Conservation (phyloP, 2,797 vertebrate species). For the Pogoniulus pusillus region DNA sequence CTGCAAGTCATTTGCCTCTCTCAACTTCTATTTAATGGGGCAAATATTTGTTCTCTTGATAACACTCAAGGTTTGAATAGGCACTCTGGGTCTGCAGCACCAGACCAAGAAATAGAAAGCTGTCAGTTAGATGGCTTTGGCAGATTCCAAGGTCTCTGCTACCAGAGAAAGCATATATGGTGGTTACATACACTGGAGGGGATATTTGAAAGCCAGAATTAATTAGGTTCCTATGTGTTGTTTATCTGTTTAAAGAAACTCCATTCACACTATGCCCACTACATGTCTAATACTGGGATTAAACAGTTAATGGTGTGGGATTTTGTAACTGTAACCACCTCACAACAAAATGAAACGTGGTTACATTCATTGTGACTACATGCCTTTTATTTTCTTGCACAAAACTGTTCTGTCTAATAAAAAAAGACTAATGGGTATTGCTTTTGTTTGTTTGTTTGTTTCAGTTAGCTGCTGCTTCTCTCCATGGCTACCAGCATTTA, state of each 20-base stretch:
- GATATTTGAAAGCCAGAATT: not conserved
- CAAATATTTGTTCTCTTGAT: conserved; percentile 43
- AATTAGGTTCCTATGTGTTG: not conserved
- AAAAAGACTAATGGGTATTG: not conserved
- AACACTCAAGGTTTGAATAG: not conserved
- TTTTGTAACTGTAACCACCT: not conserved
- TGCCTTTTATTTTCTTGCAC: conserved; percentile 11
- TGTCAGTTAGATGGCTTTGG: not conserved
- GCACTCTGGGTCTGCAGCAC: not conserved
- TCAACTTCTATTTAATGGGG: not conserved
- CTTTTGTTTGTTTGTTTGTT: not conserved
- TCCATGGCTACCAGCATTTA: conserved; percentile 11
- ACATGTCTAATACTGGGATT: not conserved
- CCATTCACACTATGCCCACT: not conserved
- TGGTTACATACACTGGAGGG: not conserved
- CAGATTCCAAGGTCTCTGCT: not conserved
- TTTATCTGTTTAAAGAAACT: not conserved
- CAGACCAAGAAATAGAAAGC: conserved; percentile 1
- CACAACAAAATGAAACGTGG: not conserved
- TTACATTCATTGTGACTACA: not conserved
- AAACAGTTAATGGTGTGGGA: not conserved
- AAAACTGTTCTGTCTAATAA: not conserved
- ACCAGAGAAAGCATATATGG: not conserved
- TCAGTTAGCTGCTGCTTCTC: conserved; percentile 15
- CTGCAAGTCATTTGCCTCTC: conserved; percentile 5